These are phyloP conservation scores for Pseudococcus viburni DNA, from an alignment of 2,888 invertebrate genomes.

Conservation along the genomic window DNA sequence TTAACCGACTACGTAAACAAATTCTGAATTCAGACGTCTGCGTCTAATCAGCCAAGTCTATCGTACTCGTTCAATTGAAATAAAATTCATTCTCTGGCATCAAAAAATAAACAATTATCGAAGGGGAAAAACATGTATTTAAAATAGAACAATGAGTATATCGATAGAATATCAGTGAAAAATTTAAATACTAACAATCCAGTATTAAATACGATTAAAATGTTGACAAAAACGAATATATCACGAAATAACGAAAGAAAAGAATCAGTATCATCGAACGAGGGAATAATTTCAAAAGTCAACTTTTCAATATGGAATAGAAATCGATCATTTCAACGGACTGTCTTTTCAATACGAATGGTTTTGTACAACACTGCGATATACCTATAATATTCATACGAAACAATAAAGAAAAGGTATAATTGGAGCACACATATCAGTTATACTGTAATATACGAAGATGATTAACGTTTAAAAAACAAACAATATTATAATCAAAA, in stretches of 20 bases:
- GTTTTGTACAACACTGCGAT: neutral
- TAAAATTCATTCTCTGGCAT: neutral
- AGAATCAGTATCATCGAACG: neutral
- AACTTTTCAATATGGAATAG: neutral
- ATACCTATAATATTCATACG: neutral
- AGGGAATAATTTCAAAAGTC: neutral
- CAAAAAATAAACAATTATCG: neutral
- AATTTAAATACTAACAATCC: neutral
- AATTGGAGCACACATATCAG: conserved; percentile 1
- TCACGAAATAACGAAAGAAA: neutral
- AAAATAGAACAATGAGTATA: conserved; percentile 28
- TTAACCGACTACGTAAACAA: neutral
- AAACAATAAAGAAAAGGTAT: neutral
- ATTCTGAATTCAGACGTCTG: neutral
- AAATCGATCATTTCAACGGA: too few relatives aligned
- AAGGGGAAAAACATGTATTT: conserved; percentile 25
- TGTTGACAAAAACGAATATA: neutral
- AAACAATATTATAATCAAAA: neutral
- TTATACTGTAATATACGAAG: neutral
- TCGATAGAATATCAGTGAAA: conserved; percentile 11
- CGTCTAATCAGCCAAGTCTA: neutral
- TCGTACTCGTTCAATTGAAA: neutral
- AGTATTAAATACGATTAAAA: neutral
- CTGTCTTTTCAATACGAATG: too few relatives aligned
- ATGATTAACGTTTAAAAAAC: neutral